Base-by-base conservation (phyloP, 2,888 invertebrate genomes). In the Trachelus troglodyta region DNA sequence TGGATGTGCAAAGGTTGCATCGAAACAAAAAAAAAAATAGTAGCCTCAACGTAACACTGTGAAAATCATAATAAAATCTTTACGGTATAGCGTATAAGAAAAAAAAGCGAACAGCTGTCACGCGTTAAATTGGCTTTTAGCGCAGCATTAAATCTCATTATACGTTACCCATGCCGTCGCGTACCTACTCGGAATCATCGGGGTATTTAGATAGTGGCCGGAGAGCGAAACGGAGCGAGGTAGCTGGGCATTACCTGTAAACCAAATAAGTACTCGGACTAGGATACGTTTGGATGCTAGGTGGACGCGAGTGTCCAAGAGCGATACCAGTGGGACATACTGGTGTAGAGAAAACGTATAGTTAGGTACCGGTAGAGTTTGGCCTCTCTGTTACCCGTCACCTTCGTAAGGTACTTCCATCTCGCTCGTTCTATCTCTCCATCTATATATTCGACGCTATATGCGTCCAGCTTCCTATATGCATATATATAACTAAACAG, bases 401-500 rank as follows among this genome's bases (percentile, higher is more conserved):
- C 56, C 9, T 56, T 15, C 23, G 23, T 56, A 9, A 35, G 35
- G 35, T 12, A 56, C 56, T 56, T 23, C 23, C 23, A 23, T 56
- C 56, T 23, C 23, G 9, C 56, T 23, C 56, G 23, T 6, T 23
- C 56, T 56, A 56, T 56, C 56, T 9, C 9, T 23, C 23, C 23
- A 56, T 23, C 23, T 56, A 23, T 56, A 23, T 56, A 56, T 56
- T 56, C 23, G 23, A 23, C 23, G 56, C 56, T 56, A 23, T 56
- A 23, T 23, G 56, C 56, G 9, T 23, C 56, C 34, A 37, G 74
- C 34, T 68, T 40, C 69, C n/a, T 37, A 73, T 77, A n/a, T 68
- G n/a, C 34, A 30, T 23, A 68, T 33, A 37, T 34, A n/a, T 56
- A 77, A 73, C 75, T 37, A 73, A 77, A 37, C 56, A 75, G 77